These are phyloP conservation scores for Ophion slaviceki DNA, from an alignment of 2,888 invertebrate genomes.

Conservation along the genomic window DNA sequence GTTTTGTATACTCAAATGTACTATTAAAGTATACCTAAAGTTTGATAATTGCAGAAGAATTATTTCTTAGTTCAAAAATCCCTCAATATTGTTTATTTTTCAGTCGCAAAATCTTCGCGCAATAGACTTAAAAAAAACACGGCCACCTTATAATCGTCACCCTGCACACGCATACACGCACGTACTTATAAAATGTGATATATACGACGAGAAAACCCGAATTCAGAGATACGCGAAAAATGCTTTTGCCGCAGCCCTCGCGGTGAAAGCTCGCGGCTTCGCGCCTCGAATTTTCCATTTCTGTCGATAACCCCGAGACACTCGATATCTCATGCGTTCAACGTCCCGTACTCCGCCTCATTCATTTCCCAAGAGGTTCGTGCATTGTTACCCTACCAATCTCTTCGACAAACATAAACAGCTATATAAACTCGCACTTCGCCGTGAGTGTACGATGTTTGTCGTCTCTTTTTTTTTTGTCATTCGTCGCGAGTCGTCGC, in stretches of 20 bases:
- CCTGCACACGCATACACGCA: too few relatives aligned
- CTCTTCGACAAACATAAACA: conserved; percentile 2
- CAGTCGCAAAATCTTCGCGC: too few relatives aligned
- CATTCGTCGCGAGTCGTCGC: conserved; percentile 15
- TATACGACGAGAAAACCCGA: conserved; percentile 8
- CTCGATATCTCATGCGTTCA: conserved; percentile 45
- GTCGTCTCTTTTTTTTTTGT: neutral
- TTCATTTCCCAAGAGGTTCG: conserved; percentile 51
- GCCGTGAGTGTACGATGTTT: neutral
- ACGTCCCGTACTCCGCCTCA: conserved; percentile 3
- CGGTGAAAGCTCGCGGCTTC: neutral
- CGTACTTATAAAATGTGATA: too few relatives aligned
- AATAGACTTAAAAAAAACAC: too few relatives aligned
- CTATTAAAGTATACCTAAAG: too few relatives aligned
- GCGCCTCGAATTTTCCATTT: conserved; percentile 42
- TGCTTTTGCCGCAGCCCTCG: conserved; percentile 12
- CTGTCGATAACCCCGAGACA: conserved; percentile 42
- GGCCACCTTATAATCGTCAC: too few relatives aligned
- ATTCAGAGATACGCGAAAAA: conserved; percentile 38
- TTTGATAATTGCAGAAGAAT: too few relatives aligned
- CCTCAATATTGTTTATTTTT: too few relatives aligned
- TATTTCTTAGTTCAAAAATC: too few relatives aligned
- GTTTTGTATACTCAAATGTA: too few relatives aligned
- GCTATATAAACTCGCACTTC: neutral
- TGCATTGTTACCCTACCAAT: conserved; percentile 39